phyloP scores from a whole-genome alignment of 1,140 invertebrate genomes.

The Tetranychus cinnabarinus region DNA sequence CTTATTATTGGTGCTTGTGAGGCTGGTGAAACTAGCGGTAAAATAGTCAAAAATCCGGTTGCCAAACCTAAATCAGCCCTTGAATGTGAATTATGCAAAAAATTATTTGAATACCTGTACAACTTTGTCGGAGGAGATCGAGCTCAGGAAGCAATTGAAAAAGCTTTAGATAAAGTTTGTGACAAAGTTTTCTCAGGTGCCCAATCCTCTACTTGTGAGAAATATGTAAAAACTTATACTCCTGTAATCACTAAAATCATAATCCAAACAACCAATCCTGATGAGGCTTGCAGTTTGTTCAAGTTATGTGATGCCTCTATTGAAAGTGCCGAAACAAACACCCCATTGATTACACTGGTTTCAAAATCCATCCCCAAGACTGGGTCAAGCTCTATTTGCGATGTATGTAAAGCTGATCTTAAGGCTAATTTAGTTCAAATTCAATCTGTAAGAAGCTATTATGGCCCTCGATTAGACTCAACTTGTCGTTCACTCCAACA shows the following conservation, averaged over 20 bases:
- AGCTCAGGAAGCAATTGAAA: conserved; percentile 7
- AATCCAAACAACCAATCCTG: background rate
- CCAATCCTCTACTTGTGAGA: conserved; percentile 3
- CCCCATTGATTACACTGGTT: too few species aligned
- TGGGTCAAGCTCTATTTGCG: too few species aligned
- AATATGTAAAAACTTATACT: conserved; percentile 7
- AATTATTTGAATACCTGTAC: conserved; percentile 5
- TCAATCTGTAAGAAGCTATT: too few species aligned
- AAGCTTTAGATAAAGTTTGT: conserved; percentile 10
- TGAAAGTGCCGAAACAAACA: background rate
- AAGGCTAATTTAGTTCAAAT: too few species aligned
- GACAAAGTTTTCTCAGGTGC: background rate
- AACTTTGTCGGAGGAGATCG: conserved; percentile 2
- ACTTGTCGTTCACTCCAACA: too few species aligned
- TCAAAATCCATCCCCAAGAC: too few species aligned
- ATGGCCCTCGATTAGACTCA: too few species aligned
- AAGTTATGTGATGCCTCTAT: background rate
- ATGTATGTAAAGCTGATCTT: too few species aligned
- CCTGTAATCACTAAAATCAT: conserved; percentile 2
- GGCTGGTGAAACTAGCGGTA: background rate
- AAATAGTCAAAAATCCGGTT: background rate
- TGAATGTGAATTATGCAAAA: conserved; percentile 10
- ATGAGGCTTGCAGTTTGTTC: background rate
- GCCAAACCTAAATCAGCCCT: background rate
- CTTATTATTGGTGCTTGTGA: background rate